Evolutionary conservation across 2,113 vertebrate species (phyloP), one percentile per base, ranked within the genome.

Genomic region (Dinomys branickii): DNA sequence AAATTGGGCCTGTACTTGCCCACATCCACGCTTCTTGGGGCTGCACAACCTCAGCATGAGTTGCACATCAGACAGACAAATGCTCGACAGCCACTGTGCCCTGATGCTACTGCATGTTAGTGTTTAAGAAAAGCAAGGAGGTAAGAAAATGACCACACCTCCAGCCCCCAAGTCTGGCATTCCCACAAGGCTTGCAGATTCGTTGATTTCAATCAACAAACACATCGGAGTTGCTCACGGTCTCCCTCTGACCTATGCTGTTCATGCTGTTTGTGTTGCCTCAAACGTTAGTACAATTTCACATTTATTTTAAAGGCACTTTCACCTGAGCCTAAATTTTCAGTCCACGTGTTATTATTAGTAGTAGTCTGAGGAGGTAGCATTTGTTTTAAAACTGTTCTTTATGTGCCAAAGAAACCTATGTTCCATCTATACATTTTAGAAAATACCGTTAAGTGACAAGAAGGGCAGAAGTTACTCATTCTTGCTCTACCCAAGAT

Each of bases 311-410:
- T 5, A 41, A 63, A n/a, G 88, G 6, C 33, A 89, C 65, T 85
- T 85, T 59, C 86, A 75, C 93, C n/a, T 14, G 24, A 93, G 52
- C 9, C 58, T 84, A 84, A 81, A 54, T 54, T 71, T 92, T 61
- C 84, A 94, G 10, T 61, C 63, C 78, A 58, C 24, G 26, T 82
- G 30, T 44, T 85, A 67, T 44, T 67, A 71, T 10, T 14, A n/a
- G n/a, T n/a, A n/a, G n/a, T n/a, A n/a, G n/a, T n/a, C n/a, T 88
- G 28, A 19, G 52, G 28, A 47, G 47, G 73, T 0, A 71, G 35
- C 24, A 93, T 26, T 93, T 90, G 52, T 65, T 94, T 90, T 93
- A 47, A 96, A 97, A 94, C 19, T 96, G 20, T 63, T 95, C 80
- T 84, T 56, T 50, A 38, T n/a, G 12, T 82, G 17, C 24, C 69